A percentile compares a stretch with the other conserved stretches of the same genome.
These are phyloP conservation scores for Gryllus longicercus DNA, from an alignment of 2,888 invertebrate genomes.

Conservation along the genomic window DNA sequence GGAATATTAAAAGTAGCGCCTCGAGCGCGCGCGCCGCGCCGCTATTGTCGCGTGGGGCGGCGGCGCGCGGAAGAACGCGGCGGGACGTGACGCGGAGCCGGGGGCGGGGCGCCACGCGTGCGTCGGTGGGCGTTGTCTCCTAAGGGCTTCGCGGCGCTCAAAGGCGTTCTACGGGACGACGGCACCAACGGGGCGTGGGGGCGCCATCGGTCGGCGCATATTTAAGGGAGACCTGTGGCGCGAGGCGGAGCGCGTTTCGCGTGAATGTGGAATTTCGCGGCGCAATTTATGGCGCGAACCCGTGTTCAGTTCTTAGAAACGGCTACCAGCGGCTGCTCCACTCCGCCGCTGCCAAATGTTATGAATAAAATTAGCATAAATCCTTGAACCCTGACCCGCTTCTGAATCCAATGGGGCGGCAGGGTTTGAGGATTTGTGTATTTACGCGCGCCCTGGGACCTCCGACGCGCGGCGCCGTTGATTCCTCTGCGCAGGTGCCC, in stretches of 20 bases:
- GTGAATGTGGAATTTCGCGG: not conserved
- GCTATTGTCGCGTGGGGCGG: not conserved
- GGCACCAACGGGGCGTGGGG: not conserved
- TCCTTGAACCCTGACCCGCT: not conserved
- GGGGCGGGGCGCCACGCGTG: not conserved
- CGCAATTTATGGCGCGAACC: not conserved
- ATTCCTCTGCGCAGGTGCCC: too few relatives aligned
- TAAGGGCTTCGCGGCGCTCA: not conserved
- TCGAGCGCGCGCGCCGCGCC: not conserved
- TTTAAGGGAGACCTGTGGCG: constrained; percentile 17
- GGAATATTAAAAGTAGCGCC: constrained; percentile 17
- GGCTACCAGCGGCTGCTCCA: not conserved
- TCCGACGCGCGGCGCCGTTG: too few relatives aligned
- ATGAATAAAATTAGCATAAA: constrained; percentile 8
- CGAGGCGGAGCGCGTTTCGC: not conserved
- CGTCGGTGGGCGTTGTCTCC: not conserved
- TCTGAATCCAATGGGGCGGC: too few relatives aligned
- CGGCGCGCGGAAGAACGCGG: not conserved
- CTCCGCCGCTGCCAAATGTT: not conserved
- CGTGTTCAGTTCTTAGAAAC: too few relatives aligned
- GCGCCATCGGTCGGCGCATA: not conserved
- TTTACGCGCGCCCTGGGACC: too few relatives aligned
- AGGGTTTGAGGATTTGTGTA: too few relatives aligned
- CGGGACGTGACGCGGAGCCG: not conserved
- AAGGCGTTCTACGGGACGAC: not conserved